Evolutionary conservation across 2,797 vertebrate species (phyloP), one percentile per base, ranked within the genome.

Genomic region (Malurus leucopterus): DNA sequence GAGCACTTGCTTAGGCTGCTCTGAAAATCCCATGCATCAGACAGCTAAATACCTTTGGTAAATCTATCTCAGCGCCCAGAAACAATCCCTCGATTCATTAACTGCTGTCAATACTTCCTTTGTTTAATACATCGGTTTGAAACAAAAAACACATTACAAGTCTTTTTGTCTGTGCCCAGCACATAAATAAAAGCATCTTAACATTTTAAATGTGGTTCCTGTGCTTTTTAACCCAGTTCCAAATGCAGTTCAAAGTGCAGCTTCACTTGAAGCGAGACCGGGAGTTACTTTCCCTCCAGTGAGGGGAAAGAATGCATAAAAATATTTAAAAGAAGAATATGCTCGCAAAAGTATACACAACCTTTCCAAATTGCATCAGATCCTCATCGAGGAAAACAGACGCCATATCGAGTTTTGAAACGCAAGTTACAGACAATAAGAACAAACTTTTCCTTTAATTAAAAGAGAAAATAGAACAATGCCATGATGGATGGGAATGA

Each of bases 61-160:
- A 91, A 95, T 93, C 93, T 83, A 91, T 92, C 89, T 84, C 87
- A 47, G 93, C 0, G 3, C 92, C 67, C 89, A 85, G 91, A 81
- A 93, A 95, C 94, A 94, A 95, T 93, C 92, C 83, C 73, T 30
- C 49, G 8, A 94, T 95, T 95, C 94, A 93, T 81, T 85, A 81
- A 67, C 70, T 23, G 85, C 93, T 89, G 93, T 94, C 93, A 95
- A 94, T 94, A 92, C 92, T 92, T 61, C 21, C 94, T 95, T 95
- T 95, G 94, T 95, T 93, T 68, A 54, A 89, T n/a, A 30, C 79
- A 51, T 63, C 0, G 6, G 57, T 44, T 82, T 68, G 89, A 90
- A 93, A 92, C 91, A 93, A 90, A 92, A 94, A 93, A 68, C 89
- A 80, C 91, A 93, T 73, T 89, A 87, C 91, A 3, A 91, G 92